These are phyloP conservation scores for Pedicia rivosa DNA, from an alignment of 2,888 invertebrate genomes.

Conservation along the genomic window DNA sequence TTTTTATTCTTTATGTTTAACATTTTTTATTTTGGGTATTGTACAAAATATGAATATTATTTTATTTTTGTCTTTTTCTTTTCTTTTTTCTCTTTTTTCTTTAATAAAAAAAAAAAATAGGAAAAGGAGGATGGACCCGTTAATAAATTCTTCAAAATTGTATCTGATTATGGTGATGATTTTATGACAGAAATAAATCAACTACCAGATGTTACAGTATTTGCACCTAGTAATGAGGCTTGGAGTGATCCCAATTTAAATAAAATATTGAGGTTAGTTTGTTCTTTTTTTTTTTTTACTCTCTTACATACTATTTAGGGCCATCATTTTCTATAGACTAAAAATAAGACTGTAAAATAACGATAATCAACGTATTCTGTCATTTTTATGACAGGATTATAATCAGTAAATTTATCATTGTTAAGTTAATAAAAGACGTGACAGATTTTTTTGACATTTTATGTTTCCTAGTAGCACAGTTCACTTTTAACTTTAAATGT, in stretches of 20 bases:
- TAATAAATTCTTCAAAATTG: slow-evolving; percentile 66
- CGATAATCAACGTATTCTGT: too few relatives aligned
- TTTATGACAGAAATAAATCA: slow-evolving; percentile 54
- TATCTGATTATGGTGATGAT: slow-evolving; percentile 58
- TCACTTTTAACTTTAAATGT: too few relatives aligned
- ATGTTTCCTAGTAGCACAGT: too few relatives aligned
- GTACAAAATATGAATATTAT: neutral
- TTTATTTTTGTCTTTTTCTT: slow-evolving; percentile 1
- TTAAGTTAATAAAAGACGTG: too few relatives aligned
- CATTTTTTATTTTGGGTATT: too few relatives aligned
- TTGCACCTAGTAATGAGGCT: slow-evolving; percentile 81
- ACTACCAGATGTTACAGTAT: slow-evolving; percentile 62
- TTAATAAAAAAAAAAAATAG: slow-evolving; percentile 24
- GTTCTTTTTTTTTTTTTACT: slow-evolving; percentile 2
- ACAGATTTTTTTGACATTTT: too few relatives aligned
- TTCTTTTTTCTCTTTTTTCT: neutral
- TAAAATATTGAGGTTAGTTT: slow-evolving; percentile 40
- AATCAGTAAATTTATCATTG: too few relatives aligned
- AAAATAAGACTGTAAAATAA: too few relatives aligned
- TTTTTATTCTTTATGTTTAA: too few relatives aligned
- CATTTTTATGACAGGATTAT: too few relatives aligned
- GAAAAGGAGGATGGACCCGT: slow-evolving; percentile 59
- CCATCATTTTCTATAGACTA: too few relatives aligned
- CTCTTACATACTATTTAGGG: neutral
- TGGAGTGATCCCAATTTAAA: slow-evolving; percentile 61